Evolutionary conservation across 2,888 invertebrate genomes (phyloP).

Genomic region (Laothoe populi): DNA sequence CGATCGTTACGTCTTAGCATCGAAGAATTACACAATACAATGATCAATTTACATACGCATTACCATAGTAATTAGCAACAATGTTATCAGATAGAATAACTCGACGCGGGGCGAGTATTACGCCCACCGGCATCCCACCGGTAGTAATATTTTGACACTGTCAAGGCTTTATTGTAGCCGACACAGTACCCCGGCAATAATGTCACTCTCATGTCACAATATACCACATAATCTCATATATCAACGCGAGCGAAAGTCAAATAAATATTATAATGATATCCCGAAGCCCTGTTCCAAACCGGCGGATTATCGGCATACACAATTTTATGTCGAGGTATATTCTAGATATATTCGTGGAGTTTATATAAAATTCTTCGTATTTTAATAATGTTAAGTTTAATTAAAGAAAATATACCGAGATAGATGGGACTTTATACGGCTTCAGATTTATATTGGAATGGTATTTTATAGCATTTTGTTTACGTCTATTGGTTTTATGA

Average conservation of each 20-base stretch:
- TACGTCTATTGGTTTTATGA: conserved; percentile 3
- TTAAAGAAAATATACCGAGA: not conserved
- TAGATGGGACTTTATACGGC: not conserved
- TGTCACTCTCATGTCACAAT: conserved; percentile 58
- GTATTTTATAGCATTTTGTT: conserved; percentile 1
- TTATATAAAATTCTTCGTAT: not conserved
- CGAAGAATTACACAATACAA: conserved; percentile 15
- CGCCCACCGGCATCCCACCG: conserved; percentile 36
- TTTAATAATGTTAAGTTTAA: not conserved
- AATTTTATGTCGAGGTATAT: conserved; percentile 10
- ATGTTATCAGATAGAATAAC: conserved; percentile 22
- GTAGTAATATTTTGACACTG: conserved; percentile 49
- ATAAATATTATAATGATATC: conserved; percentile 52
- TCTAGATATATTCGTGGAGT: conserved; percentile 1
- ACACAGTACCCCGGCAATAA: conserved; percentile 47
- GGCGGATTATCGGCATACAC: conserved; percentile 9
- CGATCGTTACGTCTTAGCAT: not conserved
- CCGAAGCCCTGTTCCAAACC: conserved; percentile 9
- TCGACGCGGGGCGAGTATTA: conserved; percentile 34
- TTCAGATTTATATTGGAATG: not conserved
- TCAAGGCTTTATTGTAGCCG: conserved; percentile 48
- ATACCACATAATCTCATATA: conserved; percentile 63
- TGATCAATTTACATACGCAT: conserved; percentile 31
- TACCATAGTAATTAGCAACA: conserved; percentile 19
- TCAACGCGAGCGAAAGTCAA: conserved; percentile 57